Evolutionary conservation across 2,113 vertebrate species (phyloP).

Genomic region (Gambusia affinis): DNA sequence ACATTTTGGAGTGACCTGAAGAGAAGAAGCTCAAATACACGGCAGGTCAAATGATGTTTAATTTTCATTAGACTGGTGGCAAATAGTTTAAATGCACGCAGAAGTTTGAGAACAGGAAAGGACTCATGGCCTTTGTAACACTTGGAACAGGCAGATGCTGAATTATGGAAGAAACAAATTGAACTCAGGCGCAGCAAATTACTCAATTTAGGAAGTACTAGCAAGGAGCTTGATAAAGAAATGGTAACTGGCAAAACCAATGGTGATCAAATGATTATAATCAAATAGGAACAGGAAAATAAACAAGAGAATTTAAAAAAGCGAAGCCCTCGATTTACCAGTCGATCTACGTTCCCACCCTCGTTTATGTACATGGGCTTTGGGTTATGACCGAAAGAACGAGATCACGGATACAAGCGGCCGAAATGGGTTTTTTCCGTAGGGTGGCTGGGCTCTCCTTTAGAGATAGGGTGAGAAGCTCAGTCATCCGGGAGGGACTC

Average conservation of each 20-base stretch:
- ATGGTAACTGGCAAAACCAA: not conserved
- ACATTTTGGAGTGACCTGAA: not conserved
- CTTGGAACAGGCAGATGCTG: slow-evolving; percentile 25
- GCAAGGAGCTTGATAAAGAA: slow-evolving; percentile 16
- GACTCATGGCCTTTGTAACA: not conserved
- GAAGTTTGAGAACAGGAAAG: not conserved
- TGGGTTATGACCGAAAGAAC: too few relatives aligned
- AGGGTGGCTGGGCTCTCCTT: too few relatives aligned
- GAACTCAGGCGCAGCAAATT: slow-evolving; percentile 70
- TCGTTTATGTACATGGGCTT: too few relatives aligned
- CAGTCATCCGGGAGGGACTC: too few relatives aligned
- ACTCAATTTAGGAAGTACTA: slow-evolving; percentile 58
- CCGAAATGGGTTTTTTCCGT: too few relatives aligned
- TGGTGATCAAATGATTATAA: slow-evolving; percentile 12
- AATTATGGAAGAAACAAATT: slow-evolving; percentile 57
- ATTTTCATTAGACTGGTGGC: not conserved
- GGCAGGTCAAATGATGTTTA: not conserved
- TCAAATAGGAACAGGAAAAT: slow-evolving; percentile 40
- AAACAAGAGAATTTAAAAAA: too few relatives aligned
- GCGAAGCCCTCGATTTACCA: too few relatives aligned
- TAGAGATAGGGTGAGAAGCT: too few relatives aligned
- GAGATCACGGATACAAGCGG: too few relatives aligned
- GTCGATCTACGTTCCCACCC: too few relatives aligned
- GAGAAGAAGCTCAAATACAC: not conserved
- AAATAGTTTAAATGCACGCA: not conserved